Evolutionary conservation across 2,113 vertebrate genomes (phyloP), one percentile per base, ranked within the genome.

Genomic region (Passerina amoena): DNA sequence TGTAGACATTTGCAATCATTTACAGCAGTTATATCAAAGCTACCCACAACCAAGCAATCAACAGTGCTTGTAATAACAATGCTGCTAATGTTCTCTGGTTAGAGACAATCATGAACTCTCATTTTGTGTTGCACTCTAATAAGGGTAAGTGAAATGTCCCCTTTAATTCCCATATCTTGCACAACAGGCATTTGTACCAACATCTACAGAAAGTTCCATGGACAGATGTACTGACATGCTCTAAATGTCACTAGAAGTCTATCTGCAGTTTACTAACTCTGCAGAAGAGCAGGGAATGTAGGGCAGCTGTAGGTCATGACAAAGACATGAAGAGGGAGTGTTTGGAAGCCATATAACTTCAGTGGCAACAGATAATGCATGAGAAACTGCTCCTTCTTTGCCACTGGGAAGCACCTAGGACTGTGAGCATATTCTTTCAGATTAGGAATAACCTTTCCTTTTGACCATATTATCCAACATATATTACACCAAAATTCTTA

Each of bases 191-290:
- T 42, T 45, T 73, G 25, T 27, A 61, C 15, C 79, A 71, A 82
- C 23, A 69, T 37, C 54, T 77, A 47, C 40, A 88, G 37, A 37
- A 77, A 83, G 63, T 48, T 72, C 83, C 45, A 48, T 0, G 6
- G n/a, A 33, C 14, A 91, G 40, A 60, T 0, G 0, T 24, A 42
- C 0, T 80, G 66, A 65, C 13, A 12, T 31, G 24, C 14, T 77
- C 33, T 42, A 63, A 69, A 57, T 9, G 17, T 25, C 79, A 80
- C 59, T 42, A 19, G 9, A 53, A 66, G 71, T 73, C 53, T 51
- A 33, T 42, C 51, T 81, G 42, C 60, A 78, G 30, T 72, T 76
- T 37, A 76, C 69, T 65, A 90, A 63, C 35, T 9, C 10, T 14
- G 59, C 38, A 38, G 61, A 47, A 68, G 57, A 86, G 44, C 12